phyloP scores from a whole-genome alignment of 2,797 vertebrate species.

The Delichon dasypus region DNA sequence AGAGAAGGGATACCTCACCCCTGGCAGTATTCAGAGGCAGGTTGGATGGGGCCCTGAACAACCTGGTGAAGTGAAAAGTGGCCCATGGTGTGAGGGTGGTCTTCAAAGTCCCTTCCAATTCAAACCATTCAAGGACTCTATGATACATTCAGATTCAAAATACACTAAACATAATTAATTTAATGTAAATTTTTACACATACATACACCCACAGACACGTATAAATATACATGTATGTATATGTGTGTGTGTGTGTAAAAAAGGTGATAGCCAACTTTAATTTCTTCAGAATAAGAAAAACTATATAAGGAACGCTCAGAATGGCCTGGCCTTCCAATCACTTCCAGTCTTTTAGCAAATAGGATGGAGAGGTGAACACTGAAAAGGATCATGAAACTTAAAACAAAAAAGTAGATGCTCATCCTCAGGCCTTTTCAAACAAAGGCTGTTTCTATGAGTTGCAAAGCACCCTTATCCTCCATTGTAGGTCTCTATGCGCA shows the following conservation, averaged over 20 bases:
- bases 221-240: fast-evolving
- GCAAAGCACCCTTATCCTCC: not conserved
- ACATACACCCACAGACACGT: fast-evolving
- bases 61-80: not conserved
- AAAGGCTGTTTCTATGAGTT: not conserved
- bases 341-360: not conserved
- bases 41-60: not conserved
- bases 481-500: not conserved
- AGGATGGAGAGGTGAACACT: not conserved
- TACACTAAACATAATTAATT: not conserved
- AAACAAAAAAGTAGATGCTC: slow-evolving; percentile 5
- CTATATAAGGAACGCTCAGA: not conserved
- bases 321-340: not conserved
- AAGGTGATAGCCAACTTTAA: not conserved
- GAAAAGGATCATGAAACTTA: not conserved
- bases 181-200: fast-evolving
- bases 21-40: not conserved
- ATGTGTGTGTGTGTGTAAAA: not conserved
- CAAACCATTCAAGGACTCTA: fast-evolving
- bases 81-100: not conserved
- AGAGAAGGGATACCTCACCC: not conserved
- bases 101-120: not conserved
- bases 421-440: not conserved
- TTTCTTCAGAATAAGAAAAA: not conserved
- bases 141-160: not conserved